These are phyloP conservation scores for Tenthredo livida DNA, from an alignment of 2,888 invertebrate genomes.

Conservation along the genomic window DNA sequence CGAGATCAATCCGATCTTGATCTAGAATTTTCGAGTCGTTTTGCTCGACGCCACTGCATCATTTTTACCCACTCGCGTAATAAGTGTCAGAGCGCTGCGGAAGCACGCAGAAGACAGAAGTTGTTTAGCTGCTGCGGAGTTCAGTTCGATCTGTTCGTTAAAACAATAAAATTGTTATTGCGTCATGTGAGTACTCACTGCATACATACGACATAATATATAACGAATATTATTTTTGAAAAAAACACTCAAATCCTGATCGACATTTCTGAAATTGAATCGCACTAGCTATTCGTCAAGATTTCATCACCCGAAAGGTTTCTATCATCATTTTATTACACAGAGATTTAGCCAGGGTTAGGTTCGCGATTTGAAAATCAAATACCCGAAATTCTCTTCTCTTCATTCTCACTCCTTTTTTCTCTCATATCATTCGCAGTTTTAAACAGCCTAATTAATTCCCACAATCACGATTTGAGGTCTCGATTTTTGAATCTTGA, in stretches of 20 bases:
- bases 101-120: not conserved
- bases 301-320: constrained; percentile 1
- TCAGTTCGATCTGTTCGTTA: not conserved
- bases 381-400: not conserved
- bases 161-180: constrained; percentile 50
- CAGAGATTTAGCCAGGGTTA: not conserved
- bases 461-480: not conserved
- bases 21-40: constrained; percentile 26
- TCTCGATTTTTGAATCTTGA: not conserved
- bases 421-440: not conserved
- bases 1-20: not conserved
- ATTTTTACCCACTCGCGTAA: not conserved
- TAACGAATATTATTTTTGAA: constrained; percentile 20
- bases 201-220: no score
- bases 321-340: not conserved
- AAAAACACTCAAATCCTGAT: not conserved
- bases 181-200: constrained; percentile 51
- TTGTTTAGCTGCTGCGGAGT: constrained; percentile 20
- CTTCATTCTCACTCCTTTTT: not conserved
- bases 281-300: not conserved
- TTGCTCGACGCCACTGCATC: not conserved
- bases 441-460: not conserved
- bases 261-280: not conserved
- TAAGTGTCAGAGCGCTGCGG: not conserved
- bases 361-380: not conserved